Base-by-base conservation (phyloP, 2,888 invertebrate species). In the Athalia cordata region DNA sequence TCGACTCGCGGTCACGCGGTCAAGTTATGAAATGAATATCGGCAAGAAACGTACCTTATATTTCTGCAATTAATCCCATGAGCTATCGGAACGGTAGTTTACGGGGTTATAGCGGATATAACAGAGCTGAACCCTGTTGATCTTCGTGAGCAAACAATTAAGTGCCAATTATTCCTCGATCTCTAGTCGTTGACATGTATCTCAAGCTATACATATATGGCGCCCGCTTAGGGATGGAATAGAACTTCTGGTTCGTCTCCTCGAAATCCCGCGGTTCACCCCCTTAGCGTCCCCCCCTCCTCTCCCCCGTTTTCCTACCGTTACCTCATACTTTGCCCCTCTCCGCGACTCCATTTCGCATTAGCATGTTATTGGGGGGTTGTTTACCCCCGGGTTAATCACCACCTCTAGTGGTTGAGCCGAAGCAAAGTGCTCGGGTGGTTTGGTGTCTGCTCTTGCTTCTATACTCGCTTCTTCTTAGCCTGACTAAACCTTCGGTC, bases 311-410 rank as follows among this genome's bases (percentile, higher is more conserved):
- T 67, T 9, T 57, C 64, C 4, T 55, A n/a, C 52, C 50, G 64
- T 64, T 57, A 49, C 15, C 50, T 62, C 45, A 55, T 49, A 45
- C 49, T 61, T 49, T 57, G 49, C 77, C 80, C 81, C 79, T 67
- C 64, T 49, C 78, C 50, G 67, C 65, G 55, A 75, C 68, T 65
- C 82, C 83, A 81, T 81, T 80, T 84, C 84, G 84, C 86, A 87
- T 88, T 88, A 87, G 87, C 88, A 88, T 88, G 87, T 88, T 88
- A 88, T 88, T 88, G 87, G 87, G 84, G 83, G 84, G 84, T 86
- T 88, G 88, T 88, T 88, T 87, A 87, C 88, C 82, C 79, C 84
- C 79, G 83, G 82, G 85, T 87, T 88, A 88, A 88, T 88, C 87
- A 85, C 82, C 81, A 81, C 81, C 77, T 75, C 59, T 77, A 55